Conservation (phyloP, 2,113 vertebrate species). For the Hoplias malabaricus region DNA sequence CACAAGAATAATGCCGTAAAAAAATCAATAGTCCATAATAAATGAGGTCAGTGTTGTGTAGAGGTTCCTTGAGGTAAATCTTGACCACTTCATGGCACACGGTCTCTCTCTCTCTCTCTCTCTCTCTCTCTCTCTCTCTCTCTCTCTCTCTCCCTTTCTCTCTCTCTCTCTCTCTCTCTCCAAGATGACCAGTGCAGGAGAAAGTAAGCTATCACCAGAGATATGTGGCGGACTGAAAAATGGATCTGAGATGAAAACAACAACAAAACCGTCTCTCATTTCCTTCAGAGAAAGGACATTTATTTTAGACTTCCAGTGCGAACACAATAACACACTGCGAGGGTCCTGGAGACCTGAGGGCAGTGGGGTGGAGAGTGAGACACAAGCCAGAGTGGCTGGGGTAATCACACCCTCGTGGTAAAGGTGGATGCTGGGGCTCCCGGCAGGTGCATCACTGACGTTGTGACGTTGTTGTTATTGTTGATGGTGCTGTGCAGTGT, state of each 20-base stretch:
- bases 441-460: no score
- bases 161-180: slow-evolving; percentile 27
- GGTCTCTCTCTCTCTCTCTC: slow-evolving; percentile 2
- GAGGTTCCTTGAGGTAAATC: no score
- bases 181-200: slow-evolving; percentile 5
- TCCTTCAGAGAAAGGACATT: slow-evolving; percentile 56
- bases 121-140: neutral
- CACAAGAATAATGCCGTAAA: no score
- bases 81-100: neutral
- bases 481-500: no score
- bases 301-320: slow-evolving; percentile 54
- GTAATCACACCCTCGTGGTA: no score
- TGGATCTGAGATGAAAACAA: neutral
- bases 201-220: slow-evolving; percentile 60
- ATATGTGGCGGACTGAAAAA: slow-evolving; percentile 47
- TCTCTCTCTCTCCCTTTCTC: neutral
- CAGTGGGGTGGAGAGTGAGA: slow-evolving; percentile 39
- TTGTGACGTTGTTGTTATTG: no score
- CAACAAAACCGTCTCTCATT: slow-evolving; percentile 39
- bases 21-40: no score
- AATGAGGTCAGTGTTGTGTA: no score
- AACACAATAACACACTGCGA: slow-evolving; percentile 48
- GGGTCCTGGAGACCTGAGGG: slow-evolving; percentile 55
- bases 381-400: neutral
- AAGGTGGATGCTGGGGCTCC: no score